Conservation (phyloP, 2,113 vertebrate genomes). For the Panthera tigris region DNA sequence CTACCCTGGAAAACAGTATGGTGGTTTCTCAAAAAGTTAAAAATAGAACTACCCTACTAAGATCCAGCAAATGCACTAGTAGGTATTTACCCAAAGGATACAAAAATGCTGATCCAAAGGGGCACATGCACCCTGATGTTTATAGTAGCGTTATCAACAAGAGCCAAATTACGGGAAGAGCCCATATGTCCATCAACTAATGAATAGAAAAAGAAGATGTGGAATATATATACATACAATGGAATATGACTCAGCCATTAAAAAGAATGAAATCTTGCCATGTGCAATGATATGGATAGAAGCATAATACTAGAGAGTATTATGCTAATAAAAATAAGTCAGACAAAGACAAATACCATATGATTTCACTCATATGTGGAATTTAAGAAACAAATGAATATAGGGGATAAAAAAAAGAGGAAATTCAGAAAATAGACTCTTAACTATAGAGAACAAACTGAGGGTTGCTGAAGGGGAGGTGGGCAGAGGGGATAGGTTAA, state of each 20-base stretch:
- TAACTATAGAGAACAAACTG: background rate
- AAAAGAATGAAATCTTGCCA: background rate
- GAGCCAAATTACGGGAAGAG: background rate
- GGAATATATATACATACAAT: background rate
- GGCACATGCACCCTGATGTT: background rate
- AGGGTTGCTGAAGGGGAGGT: background rate
- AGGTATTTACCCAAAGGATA: background rate
- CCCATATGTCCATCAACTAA: background rate
- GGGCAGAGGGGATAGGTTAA: background rate
- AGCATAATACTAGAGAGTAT: background rate
- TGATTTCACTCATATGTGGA: background rate
- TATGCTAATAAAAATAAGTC: background rate
- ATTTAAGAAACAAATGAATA: background rate
- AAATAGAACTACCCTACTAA: background rate
- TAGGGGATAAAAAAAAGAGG: background rate
- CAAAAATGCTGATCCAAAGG: background rate
- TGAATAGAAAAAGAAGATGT: background rate
- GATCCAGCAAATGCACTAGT: background rate
- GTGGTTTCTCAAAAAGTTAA: background rate
- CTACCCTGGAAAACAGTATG: background rate
- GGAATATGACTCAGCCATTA: background rate
- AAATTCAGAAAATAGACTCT: background rate
- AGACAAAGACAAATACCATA: background rate
- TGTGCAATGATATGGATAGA: background rate
- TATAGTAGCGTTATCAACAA: background rate